phyloP scores from a whole-genome alignment of 2,113 vertebrate species.

The Anarrhichthys ocellatus region DNA sequence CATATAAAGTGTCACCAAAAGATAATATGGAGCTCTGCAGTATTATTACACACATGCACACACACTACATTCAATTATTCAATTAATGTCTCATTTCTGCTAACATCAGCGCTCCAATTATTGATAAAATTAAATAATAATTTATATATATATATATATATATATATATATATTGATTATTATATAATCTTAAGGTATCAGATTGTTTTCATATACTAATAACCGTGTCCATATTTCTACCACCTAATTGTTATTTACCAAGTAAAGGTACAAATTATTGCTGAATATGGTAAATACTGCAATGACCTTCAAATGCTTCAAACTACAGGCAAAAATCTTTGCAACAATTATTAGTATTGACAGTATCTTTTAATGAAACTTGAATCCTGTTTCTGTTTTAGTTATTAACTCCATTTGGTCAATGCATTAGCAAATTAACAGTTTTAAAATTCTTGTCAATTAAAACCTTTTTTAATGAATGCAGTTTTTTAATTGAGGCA shows the following conservation, averaged over 20 bases:
- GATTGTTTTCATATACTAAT: not conserved
- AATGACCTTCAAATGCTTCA: not conserved
- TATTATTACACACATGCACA: not conserved
- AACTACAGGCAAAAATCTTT: not conserved
- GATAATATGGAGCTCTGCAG: not conserved
- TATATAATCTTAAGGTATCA: not conserved
- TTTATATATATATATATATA: not conserved
- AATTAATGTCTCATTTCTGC: not conserved
- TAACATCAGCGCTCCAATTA: not conserved
- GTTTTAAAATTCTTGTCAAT: too few relatives aligned
- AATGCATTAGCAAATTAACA: not conserved
- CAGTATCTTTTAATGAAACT: not conserved
- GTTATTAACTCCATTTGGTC: too few relatives aligned
- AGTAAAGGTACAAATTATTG: not conserved
- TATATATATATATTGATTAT: not conserved
- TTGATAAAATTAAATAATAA: not conserved
- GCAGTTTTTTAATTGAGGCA: not conserved
- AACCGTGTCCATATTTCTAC: not conserved
- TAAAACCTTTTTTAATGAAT: not conserved
- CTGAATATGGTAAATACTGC: not conserved
- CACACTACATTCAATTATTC: not conserved
- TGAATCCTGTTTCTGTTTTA: not conserved
- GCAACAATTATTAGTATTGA: not conserved
- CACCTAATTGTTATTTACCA: not conserved
- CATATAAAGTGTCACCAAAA: not conserved